These are phyloP conservation scores for Actinostola sp. DNA, from an alignment of 92 coral and sea anemone genomes.

Conservation along the genomic window DNA sequence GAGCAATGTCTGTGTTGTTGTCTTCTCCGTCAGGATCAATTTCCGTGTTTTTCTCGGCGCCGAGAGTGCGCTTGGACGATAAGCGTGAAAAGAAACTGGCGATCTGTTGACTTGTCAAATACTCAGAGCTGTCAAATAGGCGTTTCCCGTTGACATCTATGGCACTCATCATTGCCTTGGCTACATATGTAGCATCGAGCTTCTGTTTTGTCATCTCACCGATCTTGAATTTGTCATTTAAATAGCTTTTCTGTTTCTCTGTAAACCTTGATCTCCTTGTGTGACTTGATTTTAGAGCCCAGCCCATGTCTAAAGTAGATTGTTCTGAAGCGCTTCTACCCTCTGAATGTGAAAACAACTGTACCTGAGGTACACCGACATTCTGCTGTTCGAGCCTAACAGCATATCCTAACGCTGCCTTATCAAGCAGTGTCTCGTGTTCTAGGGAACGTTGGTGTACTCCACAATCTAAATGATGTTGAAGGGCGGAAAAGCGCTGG, in stretches of 20 bases:
- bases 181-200: constrained; percentile 50
- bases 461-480: constrained; percentile 30
- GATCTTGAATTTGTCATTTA: constrained; percentile 44
- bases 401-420: constrained; percentile 37
- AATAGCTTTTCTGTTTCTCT: constrained; percentile 56
- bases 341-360: constrained; percentile 1
- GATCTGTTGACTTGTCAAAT: constrained; percentile 51
- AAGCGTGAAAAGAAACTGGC: constrained; percentile 49
- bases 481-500: constrained; percentile 18
- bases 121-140: constrained; percentile 50
- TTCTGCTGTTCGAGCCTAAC: constrained; percentile 32
- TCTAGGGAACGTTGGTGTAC: constrained; percentile 30
- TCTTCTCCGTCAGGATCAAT: constrained; percentile 18
- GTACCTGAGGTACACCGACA: constrained; percentile 12
- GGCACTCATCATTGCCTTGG: constrained; percentile 56
- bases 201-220: constrained; percentile 67
- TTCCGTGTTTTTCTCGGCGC: constrained; percentile 5
- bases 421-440: constrained; percentile 45
- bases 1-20: constrained; percentile 20
- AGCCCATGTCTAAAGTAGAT: constrained; percentile 54
- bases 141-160: constrained; percentile 46
- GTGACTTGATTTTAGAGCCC: constrained; percentile 67
- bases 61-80: constrained; percentile 47
- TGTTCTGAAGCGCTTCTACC: constrained; percentile 7
- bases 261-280: constrained; percentile 37